Conservation (phyloP, 2,888 invertebrate species). For the Tryphoninae sp. region DNA sequence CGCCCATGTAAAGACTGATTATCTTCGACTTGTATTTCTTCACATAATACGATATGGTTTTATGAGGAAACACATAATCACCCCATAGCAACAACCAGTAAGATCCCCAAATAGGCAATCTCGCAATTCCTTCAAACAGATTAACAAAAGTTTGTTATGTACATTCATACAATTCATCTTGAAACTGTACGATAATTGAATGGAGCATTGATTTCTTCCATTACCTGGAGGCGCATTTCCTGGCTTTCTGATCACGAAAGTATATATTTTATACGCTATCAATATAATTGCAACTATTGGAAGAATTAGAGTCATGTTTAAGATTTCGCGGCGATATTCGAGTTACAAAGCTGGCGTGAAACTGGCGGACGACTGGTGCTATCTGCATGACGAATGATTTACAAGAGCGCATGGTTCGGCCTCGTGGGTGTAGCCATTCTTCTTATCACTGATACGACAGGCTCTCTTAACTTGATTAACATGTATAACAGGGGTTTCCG, state of each 20-base stretch:
- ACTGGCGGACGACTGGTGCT: too few relatives aligned
- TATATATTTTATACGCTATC: slow-evolving; percentile 64
- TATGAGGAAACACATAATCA: slow-evolving; percentile 82
- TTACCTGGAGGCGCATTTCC: slow-evolving; percentile 85
- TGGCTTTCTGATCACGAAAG: slow-evolving; percentile 66
- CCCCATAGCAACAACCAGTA: slow-evolving; percentile 84
- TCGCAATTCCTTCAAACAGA: slow-evolving; percentile 83
- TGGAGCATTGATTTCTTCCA: slow-evolving; percentile 33
- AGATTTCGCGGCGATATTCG: not conserved
- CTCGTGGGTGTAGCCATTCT: not conserved
- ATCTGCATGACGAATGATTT: too few relatives aligned
- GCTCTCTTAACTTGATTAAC: too few relatives aligned
- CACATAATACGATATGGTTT: slow-evolving; percentile 82
- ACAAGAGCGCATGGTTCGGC: not conserved
- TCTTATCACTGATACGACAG: slow-evolving; percentile 19
- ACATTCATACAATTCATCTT: not conserved
- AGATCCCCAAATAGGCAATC: slow-evolving; percentile 85
- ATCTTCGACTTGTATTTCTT: slow-evolving; percentile 84
- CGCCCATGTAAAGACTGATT: slow-evolving; percentile 84
- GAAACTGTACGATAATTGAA: not conserved
- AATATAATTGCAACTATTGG: slow-evolving; percentile 37
- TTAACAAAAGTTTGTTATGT: not conserved
- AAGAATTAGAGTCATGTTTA: slow-evolving; percentile 57
- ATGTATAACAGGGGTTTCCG: too few relatives aligned
- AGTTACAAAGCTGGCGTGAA: not conserved